phyloP scores from a whole-genome alignment of 2,888 invertebrate genomes.

The Tinea trinotella region DNA sequence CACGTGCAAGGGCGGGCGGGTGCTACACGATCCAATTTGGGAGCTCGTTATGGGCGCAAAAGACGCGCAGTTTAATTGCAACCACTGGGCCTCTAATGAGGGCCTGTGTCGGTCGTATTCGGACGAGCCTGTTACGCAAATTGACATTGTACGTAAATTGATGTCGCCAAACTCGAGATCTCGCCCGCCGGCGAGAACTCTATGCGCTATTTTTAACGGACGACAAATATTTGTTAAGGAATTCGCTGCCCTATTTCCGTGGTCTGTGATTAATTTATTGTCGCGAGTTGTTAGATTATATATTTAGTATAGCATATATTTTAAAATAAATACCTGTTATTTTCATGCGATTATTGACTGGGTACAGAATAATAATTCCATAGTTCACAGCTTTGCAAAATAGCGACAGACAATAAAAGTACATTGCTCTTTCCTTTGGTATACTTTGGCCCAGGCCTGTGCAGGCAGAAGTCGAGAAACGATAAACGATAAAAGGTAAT shows the following conservation, averaged over 20 bases:
- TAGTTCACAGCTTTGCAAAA: no score
- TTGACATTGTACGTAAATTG: conserved; percentile 67
- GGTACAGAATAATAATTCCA: no score
- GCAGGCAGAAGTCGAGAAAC: no score
- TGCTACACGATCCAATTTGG: conserved; percentile 53
- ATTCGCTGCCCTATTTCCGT: conserved; percentile 11
- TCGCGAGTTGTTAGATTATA: neutral
- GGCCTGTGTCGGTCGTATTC: conserved; percentile 46
- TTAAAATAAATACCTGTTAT: neutral
- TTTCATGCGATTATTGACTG: no score
- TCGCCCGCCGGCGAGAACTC: conserved; percentile 15
- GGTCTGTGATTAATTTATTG: conserved; percentile 14
- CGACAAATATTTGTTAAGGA: conserved; percentile 16
- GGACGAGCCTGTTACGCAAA: conserved; percentile 52
- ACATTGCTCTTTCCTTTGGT: no score
- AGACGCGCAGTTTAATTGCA: conserved; percentile 68
- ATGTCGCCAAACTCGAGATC: conserved; percentile 31
- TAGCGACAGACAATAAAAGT: no score
- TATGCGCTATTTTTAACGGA: conserved; percentile 12
- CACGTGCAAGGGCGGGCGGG: conserved; percentile 53
- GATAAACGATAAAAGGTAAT: no score
- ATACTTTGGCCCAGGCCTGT: no score
- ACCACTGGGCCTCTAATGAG: conserved; percentile 66
- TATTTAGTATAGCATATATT: neutral
- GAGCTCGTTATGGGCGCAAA: conserved; percentile 65